phyloP scores from a whole-genome alignment of 2,113 vertebrate genomes.

The Muntiacus reevesi region DNA sequence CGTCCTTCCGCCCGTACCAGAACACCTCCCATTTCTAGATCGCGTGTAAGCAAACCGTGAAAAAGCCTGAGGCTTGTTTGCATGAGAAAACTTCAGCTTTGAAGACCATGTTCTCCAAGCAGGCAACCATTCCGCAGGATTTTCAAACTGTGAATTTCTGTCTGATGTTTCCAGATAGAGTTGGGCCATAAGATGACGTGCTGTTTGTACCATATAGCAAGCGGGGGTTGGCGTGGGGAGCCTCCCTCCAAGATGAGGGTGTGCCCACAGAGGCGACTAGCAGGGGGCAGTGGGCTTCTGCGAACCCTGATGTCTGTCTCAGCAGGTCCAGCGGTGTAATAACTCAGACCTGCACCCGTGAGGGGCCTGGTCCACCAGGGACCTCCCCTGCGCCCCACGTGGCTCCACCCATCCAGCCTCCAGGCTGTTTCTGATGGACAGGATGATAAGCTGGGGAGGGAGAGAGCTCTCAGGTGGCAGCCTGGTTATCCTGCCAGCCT shows the following conservation, averaged over 20 bases:
- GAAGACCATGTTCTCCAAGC: not conserved
- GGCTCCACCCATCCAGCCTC: fast-evolving
- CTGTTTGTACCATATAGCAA: fast-evolving
- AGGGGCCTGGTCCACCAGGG: fast-evolving
- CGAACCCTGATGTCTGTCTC: too few species aligned
- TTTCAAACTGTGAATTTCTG: not conserved
- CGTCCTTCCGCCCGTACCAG: fast-evolving
- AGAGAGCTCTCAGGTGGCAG: not conserved
- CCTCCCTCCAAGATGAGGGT: fast-evolving
- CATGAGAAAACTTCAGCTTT: not conserved
- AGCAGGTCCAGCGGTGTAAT: too few species aligned
- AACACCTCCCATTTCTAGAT: not conserved
- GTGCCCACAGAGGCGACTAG: not conserved
- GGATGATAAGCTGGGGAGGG: not conserved
- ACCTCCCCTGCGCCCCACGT: fast-evolving
- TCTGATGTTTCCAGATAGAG: fast-evolving
- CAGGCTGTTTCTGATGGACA: not conserved
- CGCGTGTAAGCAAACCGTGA: not conserved
- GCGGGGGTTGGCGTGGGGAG: not conserved
- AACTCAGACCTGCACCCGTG: fast-evolving
- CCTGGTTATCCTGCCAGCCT: not conserved
- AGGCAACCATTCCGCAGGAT: not conserved
- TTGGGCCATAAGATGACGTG: fast-evolving
- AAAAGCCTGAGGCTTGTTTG: not conserved
- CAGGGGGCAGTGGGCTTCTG: not conserved